Evolutionary conservation across 53 echinoderm and acorn worm species (phyloP), one percentile per base, ranked within the genome.

Genomic region (Astropecten irregularis): DNA sequence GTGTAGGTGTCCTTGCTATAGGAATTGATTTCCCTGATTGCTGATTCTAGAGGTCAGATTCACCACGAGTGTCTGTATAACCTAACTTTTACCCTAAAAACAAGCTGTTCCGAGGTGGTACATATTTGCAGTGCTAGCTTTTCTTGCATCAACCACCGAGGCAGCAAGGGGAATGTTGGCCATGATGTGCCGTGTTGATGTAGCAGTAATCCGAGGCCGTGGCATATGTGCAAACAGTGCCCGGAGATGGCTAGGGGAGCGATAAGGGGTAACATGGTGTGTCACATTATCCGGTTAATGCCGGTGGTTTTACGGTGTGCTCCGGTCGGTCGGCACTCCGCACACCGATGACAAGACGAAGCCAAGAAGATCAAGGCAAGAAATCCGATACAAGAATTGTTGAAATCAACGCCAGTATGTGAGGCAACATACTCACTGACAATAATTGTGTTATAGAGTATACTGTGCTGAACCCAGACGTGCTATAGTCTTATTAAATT

Each of bases 181-280:
- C n/a, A n/a, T n/a, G n/a, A n/a, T n/a, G n/a, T n/a, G n/a, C n/a
- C n/a, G n/a, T n/a, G n/a, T n/a, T n/a, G n/a, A n/a, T n/a, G n/a
- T n/a, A n/a, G 49, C 63, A 29, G 63, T 33, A 27, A 46, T 62
- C 46, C 33, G 44, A 28, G 15, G 19, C 42, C 28, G 31, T 32
- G 79, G 48, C 79, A 61, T 77, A 77, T 77, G 79, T 79, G 62
- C 63, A 34, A 58, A 62, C 20, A 79, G 25, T 31, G 79, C 79
- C 62, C 48, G 44, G 61, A 73, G 73, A 73, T 55, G 26, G 58
- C 26, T 5, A 32, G 44, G 21, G 36, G n/a, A 39, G 22, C 21
- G 19, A 20, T 19, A 65, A 37, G 39, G n/a, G n/a, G n/a, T n/a
- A n/a, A n/a, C n/a, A n/a, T n/a, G n/a, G n/a, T 58, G 27, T 3